A percentile compares a stretch with the other conserved stretches of the same genome.
Evolutionary conservation across 92 coral and sea anemone genomes (phyloP).

Genomic region (Galaxea fascicularis): DNA sequence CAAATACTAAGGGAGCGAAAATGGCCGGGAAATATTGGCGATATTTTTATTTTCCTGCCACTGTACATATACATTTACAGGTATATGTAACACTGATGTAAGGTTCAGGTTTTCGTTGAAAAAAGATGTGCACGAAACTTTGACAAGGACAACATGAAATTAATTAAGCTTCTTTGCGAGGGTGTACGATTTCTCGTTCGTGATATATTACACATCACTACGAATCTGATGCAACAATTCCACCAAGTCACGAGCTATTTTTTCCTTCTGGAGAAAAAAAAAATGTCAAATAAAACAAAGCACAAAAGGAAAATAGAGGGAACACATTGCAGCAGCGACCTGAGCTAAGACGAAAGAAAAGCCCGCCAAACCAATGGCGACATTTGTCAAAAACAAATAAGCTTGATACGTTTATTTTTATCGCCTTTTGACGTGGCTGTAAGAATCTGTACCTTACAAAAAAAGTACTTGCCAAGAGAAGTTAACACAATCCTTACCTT

Average conservation of each 20-base stretch:
- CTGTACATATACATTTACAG: not conserved
- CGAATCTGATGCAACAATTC: conserved; percentile 36
- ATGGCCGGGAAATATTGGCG: too few relatives aligned
- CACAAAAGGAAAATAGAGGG: not conserved
- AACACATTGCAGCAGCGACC: not conserved
- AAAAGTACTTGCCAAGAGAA: not conserved
- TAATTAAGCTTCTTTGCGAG: not conserved
- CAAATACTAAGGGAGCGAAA: too few relatives aligned
- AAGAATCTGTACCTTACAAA: not conserved
- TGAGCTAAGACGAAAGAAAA: not conserved
- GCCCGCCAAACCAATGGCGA: conserved; percentile 18
- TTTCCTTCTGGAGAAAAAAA: not conserved
- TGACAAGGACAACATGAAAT: not conserved
- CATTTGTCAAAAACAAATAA: not conserved
- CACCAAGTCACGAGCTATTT: not conserved
- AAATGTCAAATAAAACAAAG: not conserved
- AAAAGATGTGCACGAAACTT: too few relatives aligned
- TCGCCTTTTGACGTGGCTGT: not conserved
- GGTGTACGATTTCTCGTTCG: not conserved
- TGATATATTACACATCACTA: not conserved
- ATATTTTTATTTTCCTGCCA: too few relatives aligned
- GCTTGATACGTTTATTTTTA: too few relatives aligned
- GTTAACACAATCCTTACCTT: conserved; percentile 62
- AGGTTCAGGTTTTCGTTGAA: not conserved
- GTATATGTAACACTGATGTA: not conserved